phyloP scores from a whole-genome alignment of 2,888 invertebrate genomes.

The Nomada lathburiana region DNA sequence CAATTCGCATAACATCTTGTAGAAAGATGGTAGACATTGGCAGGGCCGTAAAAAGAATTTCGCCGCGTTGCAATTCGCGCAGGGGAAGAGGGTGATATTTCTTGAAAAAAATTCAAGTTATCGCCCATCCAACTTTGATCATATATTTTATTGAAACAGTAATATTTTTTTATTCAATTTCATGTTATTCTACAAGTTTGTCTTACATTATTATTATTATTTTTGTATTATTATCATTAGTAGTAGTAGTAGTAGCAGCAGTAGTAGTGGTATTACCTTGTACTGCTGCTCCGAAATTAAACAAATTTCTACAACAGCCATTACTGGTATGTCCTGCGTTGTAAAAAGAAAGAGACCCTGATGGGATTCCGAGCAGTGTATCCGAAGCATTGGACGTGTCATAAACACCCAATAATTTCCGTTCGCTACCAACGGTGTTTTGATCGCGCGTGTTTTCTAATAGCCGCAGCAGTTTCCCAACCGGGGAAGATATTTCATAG shows the following conservation, averaged over 20 bases:
- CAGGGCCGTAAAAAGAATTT: neutral
- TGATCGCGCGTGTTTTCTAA: conserved; percentile 27
- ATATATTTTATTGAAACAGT: neutral
- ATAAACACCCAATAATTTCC: conserved; percentile 34
- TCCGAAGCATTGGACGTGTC: neutral
- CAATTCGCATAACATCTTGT: conserved; percentile 6
- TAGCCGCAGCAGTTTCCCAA: conserved; percentile 37
- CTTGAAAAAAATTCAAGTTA: neutral
- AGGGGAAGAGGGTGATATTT: neutral
- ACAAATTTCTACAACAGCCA: neutral
- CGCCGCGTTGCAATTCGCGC: conserved; percentile 4
- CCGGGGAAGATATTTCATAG: conserved; percentile 42
- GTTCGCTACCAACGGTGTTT: conserved; percentile 21
- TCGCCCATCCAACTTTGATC: neutral
- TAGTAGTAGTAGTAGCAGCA: too few relatives aligned
- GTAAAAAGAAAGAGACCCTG: neutral
- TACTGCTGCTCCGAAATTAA: too few relatives aligned
- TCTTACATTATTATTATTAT: too few relatives aligned
- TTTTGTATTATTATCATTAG: too few relatives aligned
- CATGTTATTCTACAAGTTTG: neutral
- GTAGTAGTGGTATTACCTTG: too few relatives aligned
- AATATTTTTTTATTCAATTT: too few relatives aligned
- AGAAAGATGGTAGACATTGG: neutral
- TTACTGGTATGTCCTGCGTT: too few relatives aligned
- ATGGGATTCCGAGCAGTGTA: neutral